Evolutionary conservation across 2,797 vertebrate genomes (phyloP).

Genomic region (Protonibea diacanthus): DNA sequence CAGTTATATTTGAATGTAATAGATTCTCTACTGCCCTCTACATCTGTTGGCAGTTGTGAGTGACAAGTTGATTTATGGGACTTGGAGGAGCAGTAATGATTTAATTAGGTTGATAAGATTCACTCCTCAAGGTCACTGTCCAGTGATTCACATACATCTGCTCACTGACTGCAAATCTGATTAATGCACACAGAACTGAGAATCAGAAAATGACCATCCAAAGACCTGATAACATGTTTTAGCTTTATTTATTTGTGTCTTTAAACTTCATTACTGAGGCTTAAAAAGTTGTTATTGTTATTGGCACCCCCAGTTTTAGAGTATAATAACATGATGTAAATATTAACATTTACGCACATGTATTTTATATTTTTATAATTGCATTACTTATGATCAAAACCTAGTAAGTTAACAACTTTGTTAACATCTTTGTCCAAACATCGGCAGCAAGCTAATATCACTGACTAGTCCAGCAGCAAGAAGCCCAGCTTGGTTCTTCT

Average conservation of each 20-base stretch:
- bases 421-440: too few relatives aligned
- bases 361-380: too few relatives aligned
- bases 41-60: slow-evolving; percentile 68
- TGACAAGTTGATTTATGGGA: slow-evolving; percentile 79
- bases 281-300: neutral
- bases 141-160: slow-evolving; percentile 45
- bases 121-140: slow-evolving; percentile 72
- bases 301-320: too few relatives aligned
- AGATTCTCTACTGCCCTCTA: slow-evolving; percentile 61
- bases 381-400: too few relatives aligned
- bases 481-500: too few relatives aligned
- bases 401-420: too few relatives aligned
- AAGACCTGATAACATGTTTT: slow-evolving; percentile 29
- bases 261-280: slow-evolving; percentile 5
- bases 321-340: too few relatives aligned
- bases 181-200: slow-evolving; percentile 28
- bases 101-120: slow-evolving; percentile 75
- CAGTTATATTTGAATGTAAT: slow-evolving; percentile 64
- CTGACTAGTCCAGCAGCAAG: too few relatives aligned
- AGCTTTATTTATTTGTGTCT: slow-evolving; percentile 5
- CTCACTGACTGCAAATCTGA: slow-evolving; percentile 50
- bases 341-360: too few relatives aligned
- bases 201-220: slow-evolving; percentile 29
- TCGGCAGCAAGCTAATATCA: too few relatives aligned
- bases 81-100: slow-evolving; percentile 67